Evolutionary conservation across 1,140 invertebrate genomes (phyloP), one percentile per base, ranked within the genome.

Genomic region (Ceratina calcarata): DNA sequence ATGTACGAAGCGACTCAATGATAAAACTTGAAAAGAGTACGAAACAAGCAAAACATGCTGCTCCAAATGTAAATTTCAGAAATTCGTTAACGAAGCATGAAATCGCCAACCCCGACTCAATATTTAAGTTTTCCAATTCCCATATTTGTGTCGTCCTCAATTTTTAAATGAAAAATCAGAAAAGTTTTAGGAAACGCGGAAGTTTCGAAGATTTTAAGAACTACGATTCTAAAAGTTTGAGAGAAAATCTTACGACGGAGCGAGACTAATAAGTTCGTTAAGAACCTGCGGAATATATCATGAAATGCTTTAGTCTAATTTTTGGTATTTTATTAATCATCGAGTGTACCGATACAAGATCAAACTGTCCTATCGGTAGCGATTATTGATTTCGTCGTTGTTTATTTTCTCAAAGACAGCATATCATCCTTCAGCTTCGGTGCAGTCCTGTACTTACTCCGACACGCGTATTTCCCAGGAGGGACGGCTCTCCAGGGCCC

Each of bases 401-500:
- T 82, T 85, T 73, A 61, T 68, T 66, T 74, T 75, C 78, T 69
- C 24, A 57, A 81, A 69, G 83, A 82, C 76, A 78, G 67, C 76
- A 69, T 74, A 79, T 85, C 76, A 55, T 77, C 15, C 60, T 16
- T 65, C 51, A 62, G 62, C 61, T 61, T 70, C 80, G 72, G 70
- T 57, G 57, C 68, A 78, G 68, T 62, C 74, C 57, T 61, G 67
- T 57, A 64, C 64, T 82, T 85, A 77, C 79, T 72, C 64, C 65
- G 68, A 81, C 67, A 73, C 75, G 61, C 62, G 83, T 80, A 86
- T 86, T 86, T 86, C 85, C 85, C 85, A 24, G 16, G 73, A 85
- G 83, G 69, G 66, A 60, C 51, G 20, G 32, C 24, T 37, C 64
- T 70, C 64, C 15, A 66, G 70, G 27, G 57, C 2, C 55, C 3